Conservation (phyloP, 2,888 invertebrate genomes). For the Drosophila tripunctata region DNA sequence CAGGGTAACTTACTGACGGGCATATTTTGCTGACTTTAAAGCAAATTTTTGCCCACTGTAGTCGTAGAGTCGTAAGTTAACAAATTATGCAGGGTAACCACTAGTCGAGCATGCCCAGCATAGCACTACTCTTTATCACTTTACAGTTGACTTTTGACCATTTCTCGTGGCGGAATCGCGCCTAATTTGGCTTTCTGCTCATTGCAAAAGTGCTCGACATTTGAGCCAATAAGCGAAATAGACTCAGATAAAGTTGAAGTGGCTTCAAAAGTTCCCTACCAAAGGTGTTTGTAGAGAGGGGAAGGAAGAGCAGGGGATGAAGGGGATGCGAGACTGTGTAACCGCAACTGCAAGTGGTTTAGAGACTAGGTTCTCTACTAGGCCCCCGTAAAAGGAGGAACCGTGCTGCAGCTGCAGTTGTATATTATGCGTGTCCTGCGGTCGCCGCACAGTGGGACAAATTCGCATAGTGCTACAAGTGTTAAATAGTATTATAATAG, state of each 20-base stretch:
- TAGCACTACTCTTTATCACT: background rate
- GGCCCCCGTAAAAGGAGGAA: no score
- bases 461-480: no score
- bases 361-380: constrained; percentile 1
- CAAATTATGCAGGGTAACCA: constrained; percentile 5
- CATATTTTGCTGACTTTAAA: no score
- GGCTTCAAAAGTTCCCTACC: background rate
- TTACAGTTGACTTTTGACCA: constrained; percentile 1
- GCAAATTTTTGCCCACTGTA: no score
- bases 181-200: constrained; percentile 20
- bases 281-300: background rate
- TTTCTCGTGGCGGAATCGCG: constrained; percentile 5
- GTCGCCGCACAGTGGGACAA: constrained; percentile 16
- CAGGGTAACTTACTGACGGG: no score
- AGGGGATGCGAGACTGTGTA: background rate
- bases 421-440: constrained; percentile 53
- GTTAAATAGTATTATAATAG: no score
- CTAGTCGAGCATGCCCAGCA: background rate
- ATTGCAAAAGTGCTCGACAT: constrained; percentile 32
- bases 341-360: constrained; percentile 39
- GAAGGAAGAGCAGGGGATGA: background rate
- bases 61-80: no score
- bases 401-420: constrained; percentile 35
- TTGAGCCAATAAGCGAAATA: constrained; percentile 20
- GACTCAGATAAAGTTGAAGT: constrained; percentile 20